Conservation (phyloP, 2,888 invertebrate genomes). For the Drosophila yooni region DNA sequence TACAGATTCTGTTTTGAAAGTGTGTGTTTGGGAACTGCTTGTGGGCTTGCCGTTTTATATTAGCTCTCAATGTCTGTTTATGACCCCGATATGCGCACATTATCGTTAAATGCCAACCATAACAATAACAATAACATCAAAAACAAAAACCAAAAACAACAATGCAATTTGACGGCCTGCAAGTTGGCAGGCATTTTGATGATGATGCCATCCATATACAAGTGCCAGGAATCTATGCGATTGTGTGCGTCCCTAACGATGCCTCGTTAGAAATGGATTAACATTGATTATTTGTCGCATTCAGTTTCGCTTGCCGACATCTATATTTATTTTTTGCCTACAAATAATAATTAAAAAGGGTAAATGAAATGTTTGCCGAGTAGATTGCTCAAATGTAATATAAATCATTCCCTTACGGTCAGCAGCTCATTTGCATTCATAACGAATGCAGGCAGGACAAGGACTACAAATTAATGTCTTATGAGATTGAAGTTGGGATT, state of each 20-base stretch:
- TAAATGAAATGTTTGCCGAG: conserved; percentile 27
- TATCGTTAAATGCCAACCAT: conserved; percentile 68
- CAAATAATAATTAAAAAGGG: conserved; percentile 62
- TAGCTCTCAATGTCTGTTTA: conserved; percentile 65
- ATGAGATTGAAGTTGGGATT: background rate
- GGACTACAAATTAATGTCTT: conserved; percentile 34
- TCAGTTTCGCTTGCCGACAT: background rate
- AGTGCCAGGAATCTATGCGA: conserved; percentile 13
- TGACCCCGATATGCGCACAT: conserved; percentile 72
- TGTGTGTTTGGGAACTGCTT: conserved; percentile 8
- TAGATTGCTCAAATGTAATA: conserved; percentile 41
- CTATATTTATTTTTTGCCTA: conserved; percentile 9
- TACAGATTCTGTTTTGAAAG: conserved; percentile 22
- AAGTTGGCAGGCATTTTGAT: conserved; percentile 67
- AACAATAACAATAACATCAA: conserved; percentile 33
- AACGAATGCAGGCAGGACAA: conserved; percentile 44
- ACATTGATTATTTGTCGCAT: conserved; percentile 69
- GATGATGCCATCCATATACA: conserved; percentile 63
- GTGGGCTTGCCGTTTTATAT: conserved; percentile 56
- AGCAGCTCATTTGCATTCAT: conserved; percentile 70
- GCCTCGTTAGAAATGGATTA: conserved; percentile 78
- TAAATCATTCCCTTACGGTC: conserved; percentile 52
- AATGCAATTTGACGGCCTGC: conserved; percentile 74
- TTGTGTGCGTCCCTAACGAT: conserved; percentile 53
- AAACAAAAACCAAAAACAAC: conserved; percentile 42